Conservation (phyloP, 2,888 invertebrate genomes). For the Idaea straminata region DNA sequence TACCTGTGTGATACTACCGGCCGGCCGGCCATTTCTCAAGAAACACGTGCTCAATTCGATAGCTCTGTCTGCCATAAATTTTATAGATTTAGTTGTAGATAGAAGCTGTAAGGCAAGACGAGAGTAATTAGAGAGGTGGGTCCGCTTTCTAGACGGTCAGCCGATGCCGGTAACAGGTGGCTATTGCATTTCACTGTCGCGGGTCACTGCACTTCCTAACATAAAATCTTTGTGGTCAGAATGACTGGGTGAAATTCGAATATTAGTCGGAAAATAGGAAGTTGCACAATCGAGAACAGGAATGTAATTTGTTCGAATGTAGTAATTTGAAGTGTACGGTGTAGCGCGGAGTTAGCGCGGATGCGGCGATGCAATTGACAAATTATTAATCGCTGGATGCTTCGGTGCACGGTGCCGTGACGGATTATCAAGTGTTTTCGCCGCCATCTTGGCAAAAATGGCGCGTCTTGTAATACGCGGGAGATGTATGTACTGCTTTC, state of each 20-base stretch:
- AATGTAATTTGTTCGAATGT: neutral
- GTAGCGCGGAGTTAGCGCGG: slow-evolving; percentile 18
- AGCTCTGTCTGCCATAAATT: slow-evolving; percentile 25
- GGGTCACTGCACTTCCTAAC: slow-evolving; percentile 60
- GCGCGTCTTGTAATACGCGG: slow-evolving; percentile 53
- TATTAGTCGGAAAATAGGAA: neutral
- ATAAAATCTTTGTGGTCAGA: slow-evolving; percentile 7
- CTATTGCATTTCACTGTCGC: slow-evolving; percentile 62
- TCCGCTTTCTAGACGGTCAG: slow-evolving; percentile 61
- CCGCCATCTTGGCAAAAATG: slow-evolving; percentile 67
- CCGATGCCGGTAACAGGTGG: slow-evolving; percentile 50
- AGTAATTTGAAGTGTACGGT: slow-evolving; percentile 28
- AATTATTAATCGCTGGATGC: slow-evolving; percentile 52
- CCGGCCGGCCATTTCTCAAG: slow-evolving; percentile 10
- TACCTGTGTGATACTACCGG: neutral
- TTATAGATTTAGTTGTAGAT: slow-evolving; percentile 17
- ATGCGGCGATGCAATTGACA: slow-evolving; percentile 49
- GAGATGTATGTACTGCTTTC: slow-evolving; percentile 71
- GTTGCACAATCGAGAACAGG: neutral
- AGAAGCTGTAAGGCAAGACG: slow-evolving; percentile 35
- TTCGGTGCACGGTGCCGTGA: slow-evolving; percentile 54
- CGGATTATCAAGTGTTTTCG: slow-evolving; percentile 66
- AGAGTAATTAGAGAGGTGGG: slow-evolving; percentile 62
- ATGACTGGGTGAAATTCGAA: slow-evolving; percentile 2
- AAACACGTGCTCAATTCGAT: slow-evolving; percentile 24